phyloP scores from a whole-genome alignment of 2,113 vertebrate species.

The rabbit (Oryctolagus cuniculus) region mOryCun1.1 NC_091435.1:120926001-120926500 shows the following conservation, averaged over 20 bases:
- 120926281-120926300: slow-evolving; percentile 18
- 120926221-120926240: not conserved
- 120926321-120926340: not conserved
- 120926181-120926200: slow-evolving; percentile 31
- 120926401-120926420: not conserved
- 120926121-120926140: slow-evolving; percentile 54
- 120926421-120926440: not conserved
- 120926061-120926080: slow-evolving; percentile 80
- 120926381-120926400: not conserved
- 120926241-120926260: not conserved
- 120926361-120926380: not conserved
- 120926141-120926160: slow-evolving; percentile 62
- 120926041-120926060: slow-evolving; percentile 72
- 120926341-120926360: not conserved
- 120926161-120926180: not conserved
- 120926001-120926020: slow-evolving; percentile 26
- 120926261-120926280: not conserved
- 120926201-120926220: slow-evolving; percentile 1
- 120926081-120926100: slow-evolving; percentile 46
- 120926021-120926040: slow-evolving; percentile 42
- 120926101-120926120: slow-evolving; percentile 56
- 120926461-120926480: not conserved
- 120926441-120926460: not conserved
- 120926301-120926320: not conserved
- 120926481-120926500: not conserved